phyloP scores from a whole-genome alignment of 2,888 invertebrate species.

The Dryocosmus kuriphilus region DNA sequence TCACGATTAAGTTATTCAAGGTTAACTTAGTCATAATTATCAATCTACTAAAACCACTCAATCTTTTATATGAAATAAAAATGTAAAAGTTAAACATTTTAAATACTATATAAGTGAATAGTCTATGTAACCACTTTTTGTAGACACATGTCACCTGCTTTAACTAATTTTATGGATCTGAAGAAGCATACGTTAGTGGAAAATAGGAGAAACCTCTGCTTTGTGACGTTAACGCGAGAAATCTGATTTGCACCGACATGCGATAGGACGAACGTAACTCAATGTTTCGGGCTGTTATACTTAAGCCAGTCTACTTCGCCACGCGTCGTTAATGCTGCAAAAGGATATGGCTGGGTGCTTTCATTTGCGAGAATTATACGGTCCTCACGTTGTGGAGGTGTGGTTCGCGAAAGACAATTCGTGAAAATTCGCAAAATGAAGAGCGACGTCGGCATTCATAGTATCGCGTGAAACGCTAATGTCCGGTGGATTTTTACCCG shows the following conservation, averaged over 20 bases:
- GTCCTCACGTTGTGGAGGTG: not conserved
- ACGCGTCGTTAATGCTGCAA: conserved; percentile 7
- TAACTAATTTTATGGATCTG: not conserved
- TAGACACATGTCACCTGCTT: too few relatives aligned
- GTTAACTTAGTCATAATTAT: too few relatives aligned
- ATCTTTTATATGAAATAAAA: too few relatives aligned
- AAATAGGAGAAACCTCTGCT: not conserved
- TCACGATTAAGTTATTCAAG: too few relatives aligned
- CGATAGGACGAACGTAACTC: conserved; percentile 21
- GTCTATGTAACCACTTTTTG: too few relatives aligned
- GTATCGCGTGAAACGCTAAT: conserved; percentile 43
- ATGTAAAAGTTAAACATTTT: too few relatives aligned
- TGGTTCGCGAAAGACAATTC: conserved; percentile 14
- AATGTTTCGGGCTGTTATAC: conserved; percentile 25
- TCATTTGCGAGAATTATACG: not conserved
- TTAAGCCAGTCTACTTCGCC: conserved; percentile 27
- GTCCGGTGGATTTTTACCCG: conserved; percentile 60
- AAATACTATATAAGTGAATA: too few relatives aligned
- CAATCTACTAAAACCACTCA: too few relatives aligned
- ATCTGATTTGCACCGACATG: not conserved
- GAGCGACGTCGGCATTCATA: conserved; percentile 35
- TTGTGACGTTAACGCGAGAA: not conserved
- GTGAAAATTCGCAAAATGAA: conserved; percentile 44
- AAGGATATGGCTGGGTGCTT: conserved; percentile 23
- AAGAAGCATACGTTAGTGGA: not conserved